Evolutionary conservation across 2,888 invertebrate species (phyloP).

Genomic region (Mechanitis messenoides): DNA sequence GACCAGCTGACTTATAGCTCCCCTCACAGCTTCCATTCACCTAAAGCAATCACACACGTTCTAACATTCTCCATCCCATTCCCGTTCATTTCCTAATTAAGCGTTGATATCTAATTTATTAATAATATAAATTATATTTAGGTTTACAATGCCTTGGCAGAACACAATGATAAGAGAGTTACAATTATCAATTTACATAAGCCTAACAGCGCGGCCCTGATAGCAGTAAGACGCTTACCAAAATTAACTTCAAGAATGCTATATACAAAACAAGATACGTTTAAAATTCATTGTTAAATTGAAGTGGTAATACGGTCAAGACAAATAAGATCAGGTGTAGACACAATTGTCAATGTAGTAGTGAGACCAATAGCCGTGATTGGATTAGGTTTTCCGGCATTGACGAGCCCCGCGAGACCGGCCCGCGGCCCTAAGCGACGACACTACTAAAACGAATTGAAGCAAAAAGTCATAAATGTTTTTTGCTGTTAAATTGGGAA

Average conservation of each 20-base stretch:
- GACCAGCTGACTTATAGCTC: constrained; percentile 66
- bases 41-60: constrained; percentile 29
- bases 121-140: constrained; percentile 13
- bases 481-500: constrained; percentile 34
- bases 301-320: background rate
- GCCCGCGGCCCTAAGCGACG: constrained; percentile 51
- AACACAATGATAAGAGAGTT: constrained; percentile 67
- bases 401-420: constrained; percentile 79
- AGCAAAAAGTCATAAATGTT: constrained; percentile 51
- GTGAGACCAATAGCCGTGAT: constrained; percentile 72
- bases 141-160: constrained; percentile 25
- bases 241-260: constrained; percentile 49
- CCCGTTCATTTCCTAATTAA: constrained; percentile 75
- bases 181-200: constrained; percentile 69
- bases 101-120: constrained; percentile 40
- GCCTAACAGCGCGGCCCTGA: constrained; percentile 63
- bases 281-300: no score
- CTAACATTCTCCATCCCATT: constrained; percentile 49
- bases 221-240: constrained; percentile 74
- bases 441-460: constrained; percentile 50
- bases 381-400: constrained; percentile 79
- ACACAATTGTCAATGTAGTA: constrained; percentile 41
- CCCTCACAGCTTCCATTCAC: constrained; percentile 57
- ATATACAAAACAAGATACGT: no score
- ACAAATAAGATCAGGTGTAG: constrained; percentile 20